These are phyloP conservation scores for Eupithecia pulchellata DNA, from an alignment of 2,888 invertebrate species.

Conservation along the genomic window DNA sequence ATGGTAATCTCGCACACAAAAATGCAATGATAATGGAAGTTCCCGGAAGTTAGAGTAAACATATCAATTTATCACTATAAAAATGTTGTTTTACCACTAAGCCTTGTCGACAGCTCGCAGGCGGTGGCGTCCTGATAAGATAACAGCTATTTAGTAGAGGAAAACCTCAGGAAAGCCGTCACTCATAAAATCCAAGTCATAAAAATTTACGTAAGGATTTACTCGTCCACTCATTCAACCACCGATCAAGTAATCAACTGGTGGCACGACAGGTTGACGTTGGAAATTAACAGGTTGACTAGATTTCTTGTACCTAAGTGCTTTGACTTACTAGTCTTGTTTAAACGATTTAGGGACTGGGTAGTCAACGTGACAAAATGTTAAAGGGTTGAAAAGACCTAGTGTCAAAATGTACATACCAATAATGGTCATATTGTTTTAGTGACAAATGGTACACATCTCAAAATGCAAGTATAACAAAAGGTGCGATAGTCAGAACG, in stretches of 20 bases:
- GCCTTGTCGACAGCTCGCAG: conserved; percentile 45
- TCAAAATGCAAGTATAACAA: too few relatives aligned
- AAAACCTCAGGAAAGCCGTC: conserved; percentile 50
- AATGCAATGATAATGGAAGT: conserved; percentile 24
- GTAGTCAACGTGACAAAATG: too few relatives aligned
- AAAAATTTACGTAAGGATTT: conserved; percentile 28
- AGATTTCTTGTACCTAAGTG: conserved; percentile 26
- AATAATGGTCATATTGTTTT: too few relatives aligned
- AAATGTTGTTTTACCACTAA: conserved; percentile 54
- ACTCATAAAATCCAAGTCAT: conserved; percentile 33
- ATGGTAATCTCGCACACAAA: conserved; percentile 7
- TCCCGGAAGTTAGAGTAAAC: conserved; percentile 50
- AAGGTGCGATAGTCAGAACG: too few relatives aligned
- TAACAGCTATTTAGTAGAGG: conserved; percentile 45
- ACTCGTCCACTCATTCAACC: conserved; percentile 43
- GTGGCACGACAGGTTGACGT: conserved; percentile 52
- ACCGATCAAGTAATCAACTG: conserved; percentile 46
- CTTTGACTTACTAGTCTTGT: conserved; percentile 32
- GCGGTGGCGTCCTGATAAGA: conserved; percentile 57
- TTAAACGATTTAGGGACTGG: too few relatives aligned
- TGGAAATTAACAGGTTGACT: conserved; percentile 36
- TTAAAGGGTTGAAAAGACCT: too few relatives aligned
- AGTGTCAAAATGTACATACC: too few relatives aligned
- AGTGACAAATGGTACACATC: too few relatives aligned
- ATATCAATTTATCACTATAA: conserved; percentile 54